phyloP scores from a whole-genome alignment of 2,113 vertebrate species.

The Hemibagrus wyckioides region DNA sequence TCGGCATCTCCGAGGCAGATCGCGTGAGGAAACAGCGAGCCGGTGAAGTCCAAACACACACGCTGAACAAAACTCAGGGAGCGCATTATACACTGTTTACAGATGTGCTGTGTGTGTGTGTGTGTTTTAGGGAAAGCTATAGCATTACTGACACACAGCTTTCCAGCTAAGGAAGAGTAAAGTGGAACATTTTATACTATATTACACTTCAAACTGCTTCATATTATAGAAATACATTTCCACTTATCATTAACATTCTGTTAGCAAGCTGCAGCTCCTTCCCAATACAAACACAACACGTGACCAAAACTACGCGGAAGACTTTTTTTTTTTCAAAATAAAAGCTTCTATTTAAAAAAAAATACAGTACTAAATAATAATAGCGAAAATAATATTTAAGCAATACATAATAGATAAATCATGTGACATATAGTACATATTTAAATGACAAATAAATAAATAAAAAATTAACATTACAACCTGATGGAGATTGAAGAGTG shows the following conservation, averaged over 20 bases:
- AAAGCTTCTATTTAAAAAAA: not conserved
- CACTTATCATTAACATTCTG: not conserved
- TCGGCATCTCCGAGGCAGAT: constrained; percentile 93
- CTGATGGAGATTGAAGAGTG: not conserved
- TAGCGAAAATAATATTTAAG: not conserved
- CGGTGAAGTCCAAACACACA: constrained; percentile 87
- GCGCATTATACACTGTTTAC: constrained; percentile 71
- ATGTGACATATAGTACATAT: not conserved
- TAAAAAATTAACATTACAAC: not conserved
- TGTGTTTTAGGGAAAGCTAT: not conserved
- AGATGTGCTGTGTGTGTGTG: not conserved
- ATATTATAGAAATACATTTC: not conserved
- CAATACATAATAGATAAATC: not conserved
- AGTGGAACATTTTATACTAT: not conserved
- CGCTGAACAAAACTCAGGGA: constrained; percentile 89
- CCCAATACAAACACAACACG: constrained; percentile 21
- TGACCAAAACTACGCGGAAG: not conserved
- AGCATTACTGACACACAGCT: not conserved
- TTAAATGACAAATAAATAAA: not conserved
- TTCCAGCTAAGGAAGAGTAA: not conserved
- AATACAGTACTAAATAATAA: not conserved
- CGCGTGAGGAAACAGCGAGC: constrained; percentile 89
- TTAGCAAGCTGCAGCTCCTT: not conserved
- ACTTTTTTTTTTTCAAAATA: constrained; percentile 18
- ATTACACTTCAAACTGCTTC: not conserved